Base-by-base conservation (phyloP, 1,140 invertebrate species). In the Yoshiicerus persimilis region DNA sequence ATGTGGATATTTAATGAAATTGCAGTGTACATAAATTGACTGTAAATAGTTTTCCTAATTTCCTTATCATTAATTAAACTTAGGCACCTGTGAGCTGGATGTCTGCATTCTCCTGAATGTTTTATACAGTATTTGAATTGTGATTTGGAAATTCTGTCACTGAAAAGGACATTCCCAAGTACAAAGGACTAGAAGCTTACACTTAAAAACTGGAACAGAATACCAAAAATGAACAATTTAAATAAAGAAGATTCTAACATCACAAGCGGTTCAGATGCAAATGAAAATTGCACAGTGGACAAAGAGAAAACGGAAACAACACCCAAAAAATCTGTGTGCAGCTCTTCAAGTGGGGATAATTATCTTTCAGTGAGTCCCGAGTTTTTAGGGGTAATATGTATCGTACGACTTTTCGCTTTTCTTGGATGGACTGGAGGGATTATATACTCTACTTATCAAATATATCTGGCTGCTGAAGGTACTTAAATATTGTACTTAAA, bases 391-490 rank as follows among this genome's bases (percentile, higher is more conserved):
- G 23, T 34, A 56, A 38, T 84, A 23, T 84, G n/a, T 3, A 1
- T 70, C 8, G 13, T 56, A 13, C 25, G 86, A 27, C 27, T 87
- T 32, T 1, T 87, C 27, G 56, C 34, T 30, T 56, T 88, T 32
- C 4, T 41, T 16, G 38, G 66, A 4, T 90, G 90, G 88, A 88
- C 47, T 9, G 80, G 62, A 32, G 34, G 41, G 16, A 66, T 90
- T 75, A 25, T 86, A n/a, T 89, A 90, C 36, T 87, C 86, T n/a
- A 88, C 90, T 9, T 90, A 89, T 62, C 77, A 87, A 6, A 47
- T 89, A 9, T 90, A 84, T 36, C n/a, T 90, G 5, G 87, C 87
- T 16, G 89, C 87, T 32, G 80, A 90, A 88, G 89, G 88, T 89
- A 23, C 39, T 56, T 34, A 5, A 16, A 70, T 4, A 11, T 36